Evolutionary conservation across 1,140 invertebrate species (phyloP).

Genomic region (Babylonia areolata): DNA sequence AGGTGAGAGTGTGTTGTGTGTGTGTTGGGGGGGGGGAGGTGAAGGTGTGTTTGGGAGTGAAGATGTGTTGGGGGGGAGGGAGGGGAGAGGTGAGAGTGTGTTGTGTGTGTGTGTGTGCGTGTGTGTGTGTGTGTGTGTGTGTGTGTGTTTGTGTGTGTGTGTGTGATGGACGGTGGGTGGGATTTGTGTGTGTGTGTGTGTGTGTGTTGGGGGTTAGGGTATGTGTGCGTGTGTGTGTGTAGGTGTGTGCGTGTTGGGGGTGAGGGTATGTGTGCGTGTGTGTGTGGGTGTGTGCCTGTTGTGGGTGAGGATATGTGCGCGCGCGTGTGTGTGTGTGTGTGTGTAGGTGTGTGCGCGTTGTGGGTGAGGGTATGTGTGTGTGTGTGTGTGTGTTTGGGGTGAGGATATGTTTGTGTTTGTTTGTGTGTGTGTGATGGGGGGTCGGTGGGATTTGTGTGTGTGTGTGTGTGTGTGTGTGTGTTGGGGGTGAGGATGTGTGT

Average conservation of each 20-base stretch:
- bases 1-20: too few relatives aligned
- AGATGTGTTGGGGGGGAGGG: too few relatives aligned
- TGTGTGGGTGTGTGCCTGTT: neutral
- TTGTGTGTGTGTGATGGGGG: conserved; percentile 12
- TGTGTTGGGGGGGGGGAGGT: too few relatives aligned
- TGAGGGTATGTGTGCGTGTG: neutral
- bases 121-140: neutral
- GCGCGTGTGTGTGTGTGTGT: neutral
- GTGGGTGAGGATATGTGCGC: too few relatives aligned
- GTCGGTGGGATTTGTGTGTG: neutral
- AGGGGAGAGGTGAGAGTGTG: too few relatives aligned
- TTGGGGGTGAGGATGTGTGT: too few relatives aligned
- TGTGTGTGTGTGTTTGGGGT: neutral
- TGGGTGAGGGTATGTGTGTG: neutral
- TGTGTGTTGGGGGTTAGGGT: conserved; percentile 1
- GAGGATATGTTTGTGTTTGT: neutral
- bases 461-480: conserved; percentile 11
- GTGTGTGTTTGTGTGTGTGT: neutral
- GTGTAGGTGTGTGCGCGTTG: neutral
- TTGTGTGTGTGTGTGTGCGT: too few relatives aligned
- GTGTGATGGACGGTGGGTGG: too few relatives aligned
- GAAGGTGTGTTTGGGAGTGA: neutral
- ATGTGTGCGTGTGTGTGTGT: conserved; percentile 2
- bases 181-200: conserved; percentile 7
- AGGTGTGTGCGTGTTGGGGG: neutral